phyloP scores from a whole-genome alignment of 2,113 vertebrate genomes.

The Myotis davidii region DNA sequence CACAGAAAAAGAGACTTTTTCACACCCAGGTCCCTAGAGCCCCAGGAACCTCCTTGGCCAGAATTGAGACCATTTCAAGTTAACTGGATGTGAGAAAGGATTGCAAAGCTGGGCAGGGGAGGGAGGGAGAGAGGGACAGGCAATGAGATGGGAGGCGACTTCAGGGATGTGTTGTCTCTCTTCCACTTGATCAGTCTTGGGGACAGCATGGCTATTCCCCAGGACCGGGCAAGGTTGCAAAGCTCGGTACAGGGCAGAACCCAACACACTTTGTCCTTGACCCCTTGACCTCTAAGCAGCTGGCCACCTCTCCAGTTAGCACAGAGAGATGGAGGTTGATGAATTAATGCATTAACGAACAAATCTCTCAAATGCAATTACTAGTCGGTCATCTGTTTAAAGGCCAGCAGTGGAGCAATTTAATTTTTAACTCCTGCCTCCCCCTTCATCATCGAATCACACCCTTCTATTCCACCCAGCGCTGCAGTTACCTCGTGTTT shows the following conservation, averaged over 20 bases:
- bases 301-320: not conserved
- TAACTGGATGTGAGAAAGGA: slow-evolving; percentile 8
- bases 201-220: not conserved
- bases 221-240: fast-evolving
- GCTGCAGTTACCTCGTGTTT: not conserved
- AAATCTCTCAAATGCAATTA: not conserved
- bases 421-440: not conserved
- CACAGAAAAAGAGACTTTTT: not conserved
- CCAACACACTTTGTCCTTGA: not conserved
- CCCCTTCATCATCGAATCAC: not conserved
- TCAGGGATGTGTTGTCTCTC: not conserved
- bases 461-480: not conserved
- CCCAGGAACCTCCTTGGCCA: not conserved
- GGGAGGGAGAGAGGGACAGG: too few relatives aligned
- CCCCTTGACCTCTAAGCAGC: not conserved
- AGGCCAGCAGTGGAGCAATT: not conserved
- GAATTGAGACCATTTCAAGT: slow-evolving; percentile 32
- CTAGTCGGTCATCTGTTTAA: not conserved
- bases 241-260: not conserved
- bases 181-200: not conserved
- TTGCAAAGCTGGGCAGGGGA: not conserved
- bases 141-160: not conserved
- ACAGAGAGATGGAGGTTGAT: not conserved
- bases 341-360: not conserved
- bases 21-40: not conserved